Evolutionary conservation across 2,113 vertebrate species (phyloP), one percentile per base, ranked within the genome.

Genomic region (Jacana jacana): DNA sequence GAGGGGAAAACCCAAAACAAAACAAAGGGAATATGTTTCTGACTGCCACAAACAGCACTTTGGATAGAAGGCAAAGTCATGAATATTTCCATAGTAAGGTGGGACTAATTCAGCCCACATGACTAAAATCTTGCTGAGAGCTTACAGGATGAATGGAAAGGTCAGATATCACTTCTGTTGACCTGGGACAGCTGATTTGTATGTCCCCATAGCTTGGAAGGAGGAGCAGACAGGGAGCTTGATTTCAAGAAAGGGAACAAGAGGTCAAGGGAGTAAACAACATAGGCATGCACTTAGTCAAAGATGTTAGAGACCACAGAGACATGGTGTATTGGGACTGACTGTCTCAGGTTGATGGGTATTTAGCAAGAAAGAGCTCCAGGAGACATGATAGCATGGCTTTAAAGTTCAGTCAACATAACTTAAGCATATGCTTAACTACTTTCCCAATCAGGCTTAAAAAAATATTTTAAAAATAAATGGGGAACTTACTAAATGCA

Each of bases 381-480:
- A 7, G 19, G 17, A 81, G 55, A 49, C n/a, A 27, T 30, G 35
- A 40, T 69, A 35, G 6, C 40, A 86, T 64, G 23, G 42, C 54
- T 85, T 93, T 91, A 83, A 39, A 88, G 91, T 93, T 93, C 72
- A 88, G 37, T 64, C 60, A 78, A 31, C 27, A 27, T 28, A 51
- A 54, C 54, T 91, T 42, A 83, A 90, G 39, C 37, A 44, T 55
- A 15, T 44, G 7, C 7, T 73, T 94, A 93, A 95, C 73, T 91
- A 51, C 51, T 93, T 94, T 86, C 46, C 82, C 80, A 88, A 94
- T 68, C 19, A 82, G 19, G 8, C 68, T 92, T 71, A 6, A 81
- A 68, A 86, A 82, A 37, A 9, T 72, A 51, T 66, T 92, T 92
- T 89, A 55, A 12, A 96, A 93, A 84, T 75, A 92, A 92, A 91